A percentile compares a stretch with the other conserved stretches of the same genome.
These are phyloP conservation scores for Mirza zaza DNA, from an alignment of 2,113 vertebrate species.

Conservation along the genomic window DNA sequence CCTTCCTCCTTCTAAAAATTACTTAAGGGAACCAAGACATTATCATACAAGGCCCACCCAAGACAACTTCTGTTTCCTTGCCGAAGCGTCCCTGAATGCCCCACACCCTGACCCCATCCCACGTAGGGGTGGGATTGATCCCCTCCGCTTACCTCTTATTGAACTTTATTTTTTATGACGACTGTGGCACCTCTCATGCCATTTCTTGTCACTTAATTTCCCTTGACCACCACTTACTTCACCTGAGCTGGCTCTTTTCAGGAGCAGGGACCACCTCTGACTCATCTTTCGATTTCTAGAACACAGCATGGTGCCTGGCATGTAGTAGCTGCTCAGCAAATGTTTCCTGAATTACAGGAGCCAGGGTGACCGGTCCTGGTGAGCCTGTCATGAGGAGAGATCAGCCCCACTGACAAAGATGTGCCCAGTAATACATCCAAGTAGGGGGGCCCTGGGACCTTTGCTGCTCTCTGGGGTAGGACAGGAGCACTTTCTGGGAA, in stretches of 20 bases:
- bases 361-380: neutral
- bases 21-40: neutral
- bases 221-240: neutral
- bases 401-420: neutral
- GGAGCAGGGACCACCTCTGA: neutral
- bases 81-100: neutral
- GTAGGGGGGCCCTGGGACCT: neutral
- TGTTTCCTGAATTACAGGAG: neutral
- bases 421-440: neutral
- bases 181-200: neutral
- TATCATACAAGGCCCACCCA: neutral
- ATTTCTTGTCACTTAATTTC: neutral
- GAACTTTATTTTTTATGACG: neutral
- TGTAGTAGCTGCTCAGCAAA: neutral
- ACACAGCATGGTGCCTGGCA: neutral
- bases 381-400: neutral
- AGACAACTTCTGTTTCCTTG: neutral
- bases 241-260: neutral
- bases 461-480: neutral
- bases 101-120: neutral
- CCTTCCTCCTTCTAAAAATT: conserved; percentile 40
- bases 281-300: neutral
- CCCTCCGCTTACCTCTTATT: neutral
- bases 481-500: neutral
- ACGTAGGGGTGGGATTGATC: neutral